Percentiles rank a stretch among this genome's conserved stretches.
Evolutionary conservation across 2,888 invertebrate genomes (phyloP).

Genomic region (Cepaea hortensis): DNA sequence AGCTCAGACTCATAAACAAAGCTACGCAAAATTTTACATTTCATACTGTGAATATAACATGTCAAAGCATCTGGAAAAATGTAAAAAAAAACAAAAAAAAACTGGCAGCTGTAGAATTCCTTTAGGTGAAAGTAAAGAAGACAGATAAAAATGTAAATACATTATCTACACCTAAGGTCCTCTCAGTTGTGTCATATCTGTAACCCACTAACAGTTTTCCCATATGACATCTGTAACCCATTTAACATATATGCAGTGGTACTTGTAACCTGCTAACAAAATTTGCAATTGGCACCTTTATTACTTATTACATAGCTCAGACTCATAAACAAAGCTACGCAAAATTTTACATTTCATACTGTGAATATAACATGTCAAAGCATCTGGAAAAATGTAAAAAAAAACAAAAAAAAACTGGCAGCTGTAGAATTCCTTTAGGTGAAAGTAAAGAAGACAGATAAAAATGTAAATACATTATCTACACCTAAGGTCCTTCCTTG

Average conservation of each 20-base stretch:
- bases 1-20: no score
- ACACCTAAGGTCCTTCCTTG: background rate
- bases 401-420: background rate
- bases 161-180: conserved; percentile 17
- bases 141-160: conserved; percentile 4
- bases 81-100: background rate
- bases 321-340: no score
- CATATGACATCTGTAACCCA: no score
- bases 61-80: background rate
- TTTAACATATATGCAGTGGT: no score
- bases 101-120: background rate
- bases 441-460: background rate
- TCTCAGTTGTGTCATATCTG: no score
- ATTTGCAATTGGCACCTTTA: no score
- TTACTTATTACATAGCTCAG: no score
- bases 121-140: background rate
- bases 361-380: background rate
- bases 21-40: no score
- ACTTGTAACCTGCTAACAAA: no score
- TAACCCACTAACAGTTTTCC: no score
- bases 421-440: background rate
- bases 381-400: background rate
- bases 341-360: no score
- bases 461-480: conserved; percentile 26
- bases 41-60: no score